Percentiles rank a stretch among this genome's conserved stretches.
Conservation (phyloP, 2,797 vertebrate genomes). For the Typhlichthys eigenmanni region DNA sequence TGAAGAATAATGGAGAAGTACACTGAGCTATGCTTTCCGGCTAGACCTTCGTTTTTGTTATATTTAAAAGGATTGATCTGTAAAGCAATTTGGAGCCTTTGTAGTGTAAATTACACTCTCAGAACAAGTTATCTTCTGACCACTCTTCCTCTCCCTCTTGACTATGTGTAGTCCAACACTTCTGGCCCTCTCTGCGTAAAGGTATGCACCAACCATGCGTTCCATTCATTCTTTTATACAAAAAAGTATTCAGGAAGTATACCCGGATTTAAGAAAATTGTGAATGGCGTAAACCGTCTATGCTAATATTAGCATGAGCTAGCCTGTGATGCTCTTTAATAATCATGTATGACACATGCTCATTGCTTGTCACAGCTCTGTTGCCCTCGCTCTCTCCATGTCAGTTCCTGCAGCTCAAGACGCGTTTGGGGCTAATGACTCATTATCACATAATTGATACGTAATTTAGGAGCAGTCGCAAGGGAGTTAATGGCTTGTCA, state of each 20-base stretch:
- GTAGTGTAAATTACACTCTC: conserved; percentile 37
- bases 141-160: neutral
- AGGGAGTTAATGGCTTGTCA: conserved; percentile 64
- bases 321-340: too few species aligned
- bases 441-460: conserved; percentile 66
- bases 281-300: too few species aligned
- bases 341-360: too few species aligned
- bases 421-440: conserved; percentile 49
- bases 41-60: conserved; percentile 40
- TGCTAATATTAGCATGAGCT: too few species aligned
- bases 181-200: neutral
- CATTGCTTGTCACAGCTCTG: neutral
- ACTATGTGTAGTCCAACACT: neutral
- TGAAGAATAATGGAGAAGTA: conserved; percentile 63
- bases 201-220: too few species aligned
- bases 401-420: conserved; percentile 26
- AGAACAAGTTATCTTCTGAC: conserved; percentile 14
- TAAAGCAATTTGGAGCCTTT: conserved; percentile 44
- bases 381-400: conserved; percentile 13
- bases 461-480: conserved; percentile 59
- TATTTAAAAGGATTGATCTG: conserved; percentile 34
- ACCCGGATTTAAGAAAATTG: too few species aligned
- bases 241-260: too few species aligned
- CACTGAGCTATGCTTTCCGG: conserved; percentile 49
- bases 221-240: too few species aligned